A percentile compares a stretch with the other conserved stretches of the same genome.
These are phyloP conservation scores for Miichthys miiuy DNA, from an alignment of 2,797 vertebrate species.

Conservation along the genomic window DNA sequence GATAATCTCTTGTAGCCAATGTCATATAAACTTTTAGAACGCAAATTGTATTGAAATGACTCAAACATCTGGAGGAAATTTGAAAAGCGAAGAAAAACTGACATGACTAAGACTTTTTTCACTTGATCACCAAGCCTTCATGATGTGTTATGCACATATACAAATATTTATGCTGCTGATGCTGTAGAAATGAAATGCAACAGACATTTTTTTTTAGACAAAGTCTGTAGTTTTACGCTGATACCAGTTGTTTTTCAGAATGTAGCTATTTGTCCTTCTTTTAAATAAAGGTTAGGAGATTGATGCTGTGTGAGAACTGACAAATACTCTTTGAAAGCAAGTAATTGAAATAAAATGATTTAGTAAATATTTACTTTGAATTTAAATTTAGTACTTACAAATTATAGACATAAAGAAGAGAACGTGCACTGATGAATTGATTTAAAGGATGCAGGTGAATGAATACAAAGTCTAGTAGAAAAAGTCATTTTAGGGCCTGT, in stretches of 20 bases:
- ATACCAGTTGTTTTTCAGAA: not conserved
- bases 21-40: not conserved
- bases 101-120: not conserved
- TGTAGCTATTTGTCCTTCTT: not conserved
- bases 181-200: not conserved
- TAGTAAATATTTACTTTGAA: not conserved
- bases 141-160: not conserved
- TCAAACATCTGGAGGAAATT: not conserved
- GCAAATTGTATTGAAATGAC: not conserved
- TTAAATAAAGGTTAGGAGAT: not conserved
- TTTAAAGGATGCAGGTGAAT: not conserved
- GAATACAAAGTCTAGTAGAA: not conserved
- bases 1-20: not conserved
- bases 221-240: not conserved
- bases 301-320: not conserved
- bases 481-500: not conserved
- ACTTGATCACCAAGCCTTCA: not conserved
- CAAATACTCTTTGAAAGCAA: not conserved
- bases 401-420: not conserved
- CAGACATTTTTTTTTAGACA: not conserved
- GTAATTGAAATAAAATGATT: not conserved
- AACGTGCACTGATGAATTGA: not conserved
- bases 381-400: fast-evolving
- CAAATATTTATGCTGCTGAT: not conserved
- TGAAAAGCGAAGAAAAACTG: not conserved